Conservation (phyloP, 2,888 invertebrate species). For the Aporophyla lueneburgensis region DNA sequence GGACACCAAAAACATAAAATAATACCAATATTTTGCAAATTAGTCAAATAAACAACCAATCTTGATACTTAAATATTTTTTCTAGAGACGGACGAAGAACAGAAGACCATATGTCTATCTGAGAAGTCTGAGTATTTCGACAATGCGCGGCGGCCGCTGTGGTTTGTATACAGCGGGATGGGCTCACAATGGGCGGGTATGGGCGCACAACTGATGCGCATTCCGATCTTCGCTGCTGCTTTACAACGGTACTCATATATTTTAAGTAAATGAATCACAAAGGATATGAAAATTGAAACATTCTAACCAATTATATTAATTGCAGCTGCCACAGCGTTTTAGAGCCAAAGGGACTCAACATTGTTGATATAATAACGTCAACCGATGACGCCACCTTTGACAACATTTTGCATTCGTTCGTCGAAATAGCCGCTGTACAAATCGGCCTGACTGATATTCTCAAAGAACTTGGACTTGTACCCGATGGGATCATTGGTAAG, state of each 20-base stretch:
- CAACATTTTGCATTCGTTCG: conserved; percentile 90
- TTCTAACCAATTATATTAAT: conserved; percentile 13
- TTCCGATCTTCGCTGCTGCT: conserved; percentile 91
- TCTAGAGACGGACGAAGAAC: conserved; percentile 69
- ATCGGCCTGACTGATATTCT: conserved; percentile 90
- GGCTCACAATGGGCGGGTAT: conserved; percentile 92
- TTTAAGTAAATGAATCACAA: background rate
- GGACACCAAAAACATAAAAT: background rate
- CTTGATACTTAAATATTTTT: background rate
- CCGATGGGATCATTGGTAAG: conserved; percentile 95
- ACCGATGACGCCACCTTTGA: conserved; percentile 88
- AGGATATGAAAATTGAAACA: background rate
- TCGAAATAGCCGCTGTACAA: conserved; percentile 89
- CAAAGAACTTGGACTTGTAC: conserved; percentile 90
- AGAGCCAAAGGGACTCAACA: conserved; percentile 91
- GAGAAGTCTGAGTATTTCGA: conserved; percentile 90
- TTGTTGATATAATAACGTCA: conserved; percentile 92
- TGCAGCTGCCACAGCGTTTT: conserved; percentile 89
- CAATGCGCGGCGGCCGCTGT: conserved; percentile 88
- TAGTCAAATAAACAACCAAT: background rate
- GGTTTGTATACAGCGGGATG: conserved; percentile 95
- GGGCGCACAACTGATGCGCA: conserved; percentile 92
- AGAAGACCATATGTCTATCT: conserved; percentile 79
- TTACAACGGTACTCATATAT: conserved; percentile 82
- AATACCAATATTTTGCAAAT: background rate